Conservation (phyloP, 2,888 invertebrate genomes). For the Empis stercorea region DNA sequence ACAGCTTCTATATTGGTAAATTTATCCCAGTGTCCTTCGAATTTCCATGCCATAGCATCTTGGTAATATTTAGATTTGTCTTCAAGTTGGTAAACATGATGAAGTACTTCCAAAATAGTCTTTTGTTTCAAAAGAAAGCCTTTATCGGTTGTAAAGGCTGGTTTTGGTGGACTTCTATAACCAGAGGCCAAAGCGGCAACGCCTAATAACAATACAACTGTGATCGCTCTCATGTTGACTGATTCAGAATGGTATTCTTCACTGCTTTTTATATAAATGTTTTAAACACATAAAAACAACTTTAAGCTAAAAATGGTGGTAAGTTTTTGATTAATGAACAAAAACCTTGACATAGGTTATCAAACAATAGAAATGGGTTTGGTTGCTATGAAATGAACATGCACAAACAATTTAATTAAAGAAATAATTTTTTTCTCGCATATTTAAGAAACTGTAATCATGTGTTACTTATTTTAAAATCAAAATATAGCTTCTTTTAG, state of each 20-base stretch:
- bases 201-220: conserved; percentile 7
- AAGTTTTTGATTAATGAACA: no score
- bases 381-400: no score
- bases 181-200: conserved; percentile 7
- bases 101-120: conserved; percentile 10
- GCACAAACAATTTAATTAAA: no score
- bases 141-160: conserved; percentile 9
- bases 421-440: no score
- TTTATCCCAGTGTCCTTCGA: conserved; percentile 4
- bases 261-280: no score
- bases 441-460: no score
- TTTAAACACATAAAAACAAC: no score
- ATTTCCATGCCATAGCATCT: conserved; percentile 6
- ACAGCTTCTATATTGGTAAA: conserved; percentile 10
- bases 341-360: no score
- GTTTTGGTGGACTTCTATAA: neutral
- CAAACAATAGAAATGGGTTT: no score
- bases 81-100: conserved; percentile 11
- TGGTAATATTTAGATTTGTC: conserved; percentile 8
- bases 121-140: conserved; percentile 11
- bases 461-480: no score
- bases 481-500: no score
- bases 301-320: no score
- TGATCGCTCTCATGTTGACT: conserved; percentile 14
- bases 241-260: neutral